Evolutionary conservation across 2,113 vertebrate genomes (phyloP).

Genomic region (chimpanzee (Pan troglodytes)): NHGRI_mPanTro3-v2.1_pri NC_072403.2:17916501-17917000

Average conservation of each 20-base stretch:
- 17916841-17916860: background rate
- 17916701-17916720: background rate
- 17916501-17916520: background rate
- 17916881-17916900: slow-evolving; percentile 26
- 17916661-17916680: background rate
- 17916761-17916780: slow-evolving; percentile 45
- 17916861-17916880: background rate
- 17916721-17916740: slow-evolving; percentile 54
- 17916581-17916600: background rate
- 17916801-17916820: background rate
- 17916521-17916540: background rate
- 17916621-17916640: background rate
- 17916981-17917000: background rate
- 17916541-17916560: background rate
- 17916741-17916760: slow-evolving; percentile 51
- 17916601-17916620: background rate
- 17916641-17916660: background rate
- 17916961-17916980: background rate
- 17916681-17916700: slow-evolving; percentile 43
- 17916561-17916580: background rate
- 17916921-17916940: background rate
- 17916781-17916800: slow-evolving; percentile 4
- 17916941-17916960: background rate
- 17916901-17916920: background rate
- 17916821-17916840: slow-evolving; percentile 21